Conservation (phyloP, 2,113 vertebrate species). For the Neotoma lepida region DNA sequence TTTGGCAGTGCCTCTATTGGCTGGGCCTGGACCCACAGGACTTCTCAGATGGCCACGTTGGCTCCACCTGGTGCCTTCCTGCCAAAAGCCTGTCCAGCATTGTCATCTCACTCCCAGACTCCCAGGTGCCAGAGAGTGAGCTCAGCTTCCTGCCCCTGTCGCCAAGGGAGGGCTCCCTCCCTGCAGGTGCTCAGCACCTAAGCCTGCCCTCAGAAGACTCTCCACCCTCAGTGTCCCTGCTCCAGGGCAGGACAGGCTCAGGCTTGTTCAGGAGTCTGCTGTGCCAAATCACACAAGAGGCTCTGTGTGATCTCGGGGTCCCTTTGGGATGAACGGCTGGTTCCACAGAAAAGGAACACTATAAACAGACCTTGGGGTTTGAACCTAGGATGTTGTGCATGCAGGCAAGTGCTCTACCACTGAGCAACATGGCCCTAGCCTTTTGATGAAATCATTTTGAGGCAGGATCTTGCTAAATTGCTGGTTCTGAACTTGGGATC, state of each 20-base stretch:
- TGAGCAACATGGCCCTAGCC: not conserved
- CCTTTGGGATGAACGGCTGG: not conserved
- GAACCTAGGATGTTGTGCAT: not conserved
- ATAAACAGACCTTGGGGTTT: not conserved
- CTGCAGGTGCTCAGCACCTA: not conserved
- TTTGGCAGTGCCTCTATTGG: not conserved
- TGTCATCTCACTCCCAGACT: not conserved
- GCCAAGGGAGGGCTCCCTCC: not conserved
- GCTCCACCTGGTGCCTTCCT: not conserved
- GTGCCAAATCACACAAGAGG: not conserved
- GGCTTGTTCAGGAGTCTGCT: not conserved
- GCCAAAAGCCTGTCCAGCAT: not conserved
- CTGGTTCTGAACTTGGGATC: not conserved
- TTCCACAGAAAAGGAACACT: not conserved
- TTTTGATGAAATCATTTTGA: not conserved
- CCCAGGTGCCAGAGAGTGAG: constrained; percentile 38
- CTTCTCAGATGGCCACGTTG: not conserved
- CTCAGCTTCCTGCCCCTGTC: not conserved
- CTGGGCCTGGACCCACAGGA: not conserved
- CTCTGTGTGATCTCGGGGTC: not conserved
- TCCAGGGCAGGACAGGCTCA: not conserved
- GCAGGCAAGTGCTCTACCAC: not conserved
- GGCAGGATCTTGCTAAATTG: not conserved
- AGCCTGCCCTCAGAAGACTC: not conserved
- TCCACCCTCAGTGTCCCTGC: not conserved